Percentiles rank a stretch among this genome's conserved stretches.
Conservation (phyloP, 2,113 vertebrate species). For the Sardina pilchardus region DNA sequence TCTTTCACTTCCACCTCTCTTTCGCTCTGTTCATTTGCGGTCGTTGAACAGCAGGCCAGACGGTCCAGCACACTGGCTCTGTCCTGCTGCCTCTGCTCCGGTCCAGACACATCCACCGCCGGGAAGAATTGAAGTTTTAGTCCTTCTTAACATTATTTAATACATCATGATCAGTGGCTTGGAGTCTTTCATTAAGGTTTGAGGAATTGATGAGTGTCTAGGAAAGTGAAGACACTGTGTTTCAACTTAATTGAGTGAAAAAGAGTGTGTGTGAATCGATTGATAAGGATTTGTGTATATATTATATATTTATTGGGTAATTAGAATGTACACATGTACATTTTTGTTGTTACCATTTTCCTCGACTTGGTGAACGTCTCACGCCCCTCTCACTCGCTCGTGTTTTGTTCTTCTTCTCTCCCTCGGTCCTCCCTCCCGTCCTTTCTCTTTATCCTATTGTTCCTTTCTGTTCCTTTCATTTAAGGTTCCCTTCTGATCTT, state of each 20-base stretch:
- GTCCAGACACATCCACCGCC: neutral
- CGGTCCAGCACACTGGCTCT: neutral
- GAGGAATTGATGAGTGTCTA: neutral
- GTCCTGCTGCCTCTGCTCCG: neutral
- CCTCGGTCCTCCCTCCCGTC: neutral
- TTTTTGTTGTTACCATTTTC: neutral
- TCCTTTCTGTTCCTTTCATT: neutral
- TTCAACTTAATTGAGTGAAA: too few species aligned
- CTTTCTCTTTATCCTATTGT: neutral
- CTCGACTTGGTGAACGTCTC: neutral
- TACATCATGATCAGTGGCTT: neutral
- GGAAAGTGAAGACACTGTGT: neutral
- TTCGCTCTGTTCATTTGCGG: slow-evolving; percentile 17
- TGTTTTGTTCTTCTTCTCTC: slow-evolving; percentile 27
- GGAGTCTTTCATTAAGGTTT: neutral
- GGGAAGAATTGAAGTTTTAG: neutral
- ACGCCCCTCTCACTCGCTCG: neutral
- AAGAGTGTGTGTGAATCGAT: too few species aligned
- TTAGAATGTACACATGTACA: too few species aligned
- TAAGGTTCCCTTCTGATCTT: neutral
- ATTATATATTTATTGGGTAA: too few species aligned
- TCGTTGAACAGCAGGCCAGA: too few species aligned
- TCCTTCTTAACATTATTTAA: neutral
- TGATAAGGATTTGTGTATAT: too few species aligned
- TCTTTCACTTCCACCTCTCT: slow-evolving; percentile 34